Evolutionary conservation across 2,113 vertebrate species (phyloP), one percentile per base, ranked within the genome.

Genomic region (Leptocoma aspasia): DNA sequence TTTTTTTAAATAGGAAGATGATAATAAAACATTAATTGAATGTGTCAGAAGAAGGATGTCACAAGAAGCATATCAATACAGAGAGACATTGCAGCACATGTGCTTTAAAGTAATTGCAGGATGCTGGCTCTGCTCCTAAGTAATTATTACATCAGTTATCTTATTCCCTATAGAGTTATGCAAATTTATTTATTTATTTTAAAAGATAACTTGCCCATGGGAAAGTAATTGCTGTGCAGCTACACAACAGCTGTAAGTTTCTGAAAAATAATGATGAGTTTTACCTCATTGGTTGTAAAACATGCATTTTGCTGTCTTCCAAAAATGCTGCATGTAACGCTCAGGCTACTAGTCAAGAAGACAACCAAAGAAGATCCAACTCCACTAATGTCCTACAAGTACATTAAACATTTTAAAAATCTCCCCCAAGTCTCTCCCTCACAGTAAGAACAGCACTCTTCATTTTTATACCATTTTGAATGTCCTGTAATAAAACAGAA

Each of bases 21-120:
- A 97, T 82, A 94, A 97, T 94, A 97, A 97, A 97, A 97, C 93
- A 96, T 92, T 97, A 98, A 97, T 96, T 96, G 90, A 97, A 96
- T 63, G 89, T 97, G 93, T 96, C 97, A 97, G 95, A 91, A 91
- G 87, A 82, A 92, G 72, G 86, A 94, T 97, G 94, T 93, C 95
- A 97, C 89, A 94, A 96, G 87, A 93, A 90, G 96, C 56, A 80
- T 88, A 92, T 92, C 90, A 89, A 90, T 84, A 95, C 37, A 95
- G 79, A 96, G 53, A 96, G 89, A 95, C 87, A 92, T 31, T 84
- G 84, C 73, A 95, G 86, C 84, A 97, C 45, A 42, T 85, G 91
- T 95, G 89, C 92, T 96, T 93, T 96, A 89, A 96, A 95, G 83
- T 96, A 97, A 97, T 94, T 93, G 86, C 92, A 97, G 96, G 95